Base-by-base conservation (phyloP, 92 coral and sea anemone genomes). In the Hydrozoanthus gracilis region DNA sequence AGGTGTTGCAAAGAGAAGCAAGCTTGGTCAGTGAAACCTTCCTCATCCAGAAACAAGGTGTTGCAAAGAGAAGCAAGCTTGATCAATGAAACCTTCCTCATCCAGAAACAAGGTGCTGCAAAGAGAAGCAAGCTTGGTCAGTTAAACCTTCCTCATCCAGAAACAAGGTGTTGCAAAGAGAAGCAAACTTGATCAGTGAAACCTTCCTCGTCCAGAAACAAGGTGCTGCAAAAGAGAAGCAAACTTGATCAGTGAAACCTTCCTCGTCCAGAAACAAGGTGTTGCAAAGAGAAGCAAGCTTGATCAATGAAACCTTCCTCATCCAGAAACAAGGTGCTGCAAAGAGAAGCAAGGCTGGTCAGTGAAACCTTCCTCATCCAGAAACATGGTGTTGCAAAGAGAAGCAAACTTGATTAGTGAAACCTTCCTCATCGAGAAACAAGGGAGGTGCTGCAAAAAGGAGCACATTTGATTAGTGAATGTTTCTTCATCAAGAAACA, bases 101-200 rank as follows among this genome's bases (percentile, higher is more conserved):
- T 11, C 15, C 3, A 58, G n/a, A 13, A 5, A 58, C 15, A 16
- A 58, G 12, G 65, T 8, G 12, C 8, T 58, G 4, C 65, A 6
- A 58, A 58, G 5, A 2, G 11, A 0, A 58, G 65, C 65, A 5
- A 4, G 5, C 39, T 27, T 91, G 93, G 83, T 94, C 94, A 14
- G 89, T 51, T 16, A 73, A 79, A 16, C 60, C 65, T 67, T 92
- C 91, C n/a, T 93, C 93, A 39, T 91, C 94, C 85, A 88, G 82
- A 83, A 94, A 92, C 27, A 90, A 39, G 13, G 88, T 73, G 50
- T 91, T 85, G 78, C n/a, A 66, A 50, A 87, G 2, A 45, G 51
- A 44, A 55, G 10, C 15, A 77, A 51, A 44, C 68, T 15, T 6
- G n/a, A 8, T 72, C n/a, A 45, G 14, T 72, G 5, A 45, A 54